Evolutionary conservation across 2,797 vertebrate genomes (phyloP).

Genomic region (Ctenopoma multispine): DNA sequence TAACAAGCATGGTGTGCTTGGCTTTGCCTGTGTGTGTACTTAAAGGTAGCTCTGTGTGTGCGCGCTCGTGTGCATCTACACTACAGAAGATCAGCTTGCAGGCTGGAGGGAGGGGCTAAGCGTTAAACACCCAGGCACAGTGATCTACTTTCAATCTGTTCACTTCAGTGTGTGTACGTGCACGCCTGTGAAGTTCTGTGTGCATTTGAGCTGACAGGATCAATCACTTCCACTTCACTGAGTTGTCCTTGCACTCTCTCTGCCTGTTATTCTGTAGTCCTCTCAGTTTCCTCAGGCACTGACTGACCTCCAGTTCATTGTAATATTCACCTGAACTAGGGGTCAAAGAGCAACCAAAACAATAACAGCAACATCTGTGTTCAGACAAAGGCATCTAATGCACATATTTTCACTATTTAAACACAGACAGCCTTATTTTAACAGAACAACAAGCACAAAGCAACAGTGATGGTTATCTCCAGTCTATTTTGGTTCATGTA

Average conservation of each 20-base stretch:
- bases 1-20: conserved; percentile 62
- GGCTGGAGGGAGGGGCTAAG: conserved; percentile 68
- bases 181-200: conserved; percentile 17
- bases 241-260: conserved; percentile 65
- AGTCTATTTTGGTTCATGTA: too few relatives aligned
- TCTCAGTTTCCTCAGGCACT: conserved; percentile 34
- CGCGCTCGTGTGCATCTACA: conserved; percentile 7
- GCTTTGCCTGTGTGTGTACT: conserved; percentile 29
- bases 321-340: conserved; percentile 36
- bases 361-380: background rate
- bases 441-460: background rate
- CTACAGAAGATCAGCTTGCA: conserved; percentile 60
- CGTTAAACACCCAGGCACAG: conserved; percentile 57
- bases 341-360: conserved; percentile 39
- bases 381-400: background rate
- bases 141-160: conserved; percentile 77
- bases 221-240: conserved; percentile 70
- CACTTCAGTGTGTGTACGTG: conserved; percentile 38
- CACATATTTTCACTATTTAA: background rate
- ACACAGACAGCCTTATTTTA: background rate
- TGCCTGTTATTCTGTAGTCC: conserved; percentile 33
- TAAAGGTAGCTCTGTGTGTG: conserved; percentile 25
- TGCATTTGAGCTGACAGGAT: conserved; percentile 69
- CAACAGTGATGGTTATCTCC: too few relatives aligned
- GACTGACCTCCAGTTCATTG: conserved; percentile 50